A percentile compares a stretch with the other conserved stretches of the same genome.
These are phyloP conservation scores for Alauda arvensis DNA, from an alignment of 2,797 vertebrate genomes.

Conservation along the genomic window DNA sequence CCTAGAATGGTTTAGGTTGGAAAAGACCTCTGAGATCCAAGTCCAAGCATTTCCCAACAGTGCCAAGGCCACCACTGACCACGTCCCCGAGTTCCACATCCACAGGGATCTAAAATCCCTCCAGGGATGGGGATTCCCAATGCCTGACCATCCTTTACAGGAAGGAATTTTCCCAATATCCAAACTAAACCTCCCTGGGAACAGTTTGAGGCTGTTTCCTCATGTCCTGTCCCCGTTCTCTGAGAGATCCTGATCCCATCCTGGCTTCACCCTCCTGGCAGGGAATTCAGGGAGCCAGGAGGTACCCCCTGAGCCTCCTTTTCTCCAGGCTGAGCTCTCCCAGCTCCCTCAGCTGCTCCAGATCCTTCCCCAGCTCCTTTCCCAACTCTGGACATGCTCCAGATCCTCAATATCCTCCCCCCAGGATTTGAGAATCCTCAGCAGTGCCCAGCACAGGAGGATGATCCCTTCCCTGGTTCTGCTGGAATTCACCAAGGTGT, in stretches of 20 bases:
- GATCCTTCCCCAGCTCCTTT: not conserved
- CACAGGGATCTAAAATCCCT: not conserved
- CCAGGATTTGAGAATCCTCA: not conserved
- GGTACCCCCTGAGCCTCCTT: not conserved
- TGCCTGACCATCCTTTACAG: not conserved
- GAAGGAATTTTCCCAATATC: not conserved
- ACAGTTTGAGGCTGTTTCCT: not conserved
- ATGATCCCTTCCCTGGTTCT: not conserved
- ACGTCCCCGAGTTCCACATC: not conserved
- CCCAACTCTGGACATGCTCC: not conserved
- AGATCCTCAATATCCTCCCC: not conserved
- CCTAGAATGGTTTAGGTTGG: not conserved
- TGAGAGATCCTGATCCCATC: not conserved
- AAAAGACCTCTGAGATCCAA: not conserved
- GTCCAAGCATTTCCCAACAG: not conserved
- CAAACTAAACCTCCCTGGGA: not conserved
- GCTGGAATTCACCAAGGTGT: not conserved
- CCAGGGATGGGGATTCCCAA: not conserved
- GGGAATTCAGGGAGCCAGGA: not conserved
- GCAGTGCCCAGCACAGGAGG: not conserved
- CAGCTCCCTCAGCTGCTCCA: not conserved
- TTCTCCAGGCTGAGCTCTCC: not conserved
- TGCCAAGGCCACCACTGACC: not conserved
- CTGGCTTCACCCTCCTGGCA: not conserved
- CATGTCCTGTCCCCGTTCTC: fast-evolving